Evolutionary conservation across 92 coral and sea anemone genomes (phyloP), one percentile per base, ranked within the genome.

Genomic region (Phenganax marumi): DNA sequence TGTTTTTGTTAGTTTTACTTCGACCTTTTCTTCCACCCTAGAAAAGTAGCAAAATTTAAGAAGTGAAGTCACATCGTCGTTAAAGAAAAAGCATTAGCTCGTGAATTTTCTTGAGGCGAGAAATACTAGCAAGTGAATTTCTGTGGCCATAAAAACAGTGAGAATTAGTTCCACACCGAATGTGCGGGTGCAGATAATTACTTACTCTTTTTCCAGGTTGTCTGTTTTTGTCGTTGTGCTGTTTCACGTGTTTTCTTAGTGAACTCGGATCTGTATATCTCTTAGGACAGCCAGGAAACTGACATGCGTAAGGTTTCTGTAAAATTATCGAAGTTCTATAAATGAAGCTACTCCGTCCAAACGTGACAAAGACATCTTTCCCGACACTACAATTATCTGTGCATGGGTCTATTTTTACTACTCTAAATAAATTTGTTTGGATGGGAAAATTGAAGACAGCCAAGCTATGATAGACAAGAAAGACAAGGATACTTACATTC

Each of bases 241-340:
- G 61, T 14, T 58, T 73, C 8, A 75, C 79, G 25, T 86, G 89
- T 26, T 86, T 86, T 11, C 89, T 33, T 21, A 86, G 75, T 3
- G 89, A 86, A 48, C 89, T 86, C 57, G 89, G 89, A 24, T 86
- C 89, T 75, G 89, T 86, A 61, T 86, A 86, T 57, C 89, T 75
- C 52, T 86, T 86, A 8, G 89, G 89, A 18, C 89, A 86, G 12
- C 89, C 89, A 47, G 89, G 89, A 16, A 86, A 84, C 46, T 86
- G 89, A 23, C 89, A 86, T 14, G 89, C 89, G 76, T 86, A 86
- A 26, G 89, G 89, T 68, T 86, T 86, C 89, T 86, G 25, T 22
- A 68, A 73, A 33, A 8, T 14, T 24, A 17, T 21, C 17, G 5
- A 50, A 65, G 23, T 17, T 17, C 12, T 3, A 65, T 65, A 17